Evolutionary conservation across 2,113 vertebrate genomes (phyloP).

Genomic region (Daubentonia madagascariensis): DNA sequence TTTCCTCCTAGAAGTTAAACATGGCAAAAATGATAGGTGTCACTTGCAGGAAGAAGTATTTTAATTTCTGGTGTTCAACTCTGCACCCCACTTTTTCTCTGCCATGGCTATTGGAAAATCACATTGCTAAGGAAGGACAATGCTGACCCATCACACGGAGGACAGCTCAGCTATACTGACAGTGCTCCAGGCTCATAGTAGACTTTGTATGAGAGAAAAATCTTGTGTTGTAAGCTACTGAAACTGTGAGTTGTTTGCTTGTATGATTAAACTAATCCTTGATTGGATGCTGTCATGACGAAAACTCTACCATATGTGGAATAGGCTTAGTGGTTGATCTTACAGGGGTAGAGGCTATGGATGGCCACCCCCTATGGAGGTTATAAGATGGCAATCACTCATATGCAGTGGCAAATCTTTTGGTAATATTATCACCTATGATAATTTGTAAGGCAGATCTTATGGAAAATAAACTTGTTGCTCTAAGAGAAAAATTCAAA

Average conservation of each 20-base stretch:
- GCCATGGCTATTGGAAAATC: neutral
- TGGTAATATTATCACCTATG: neutral
- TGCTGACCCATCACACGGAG: fast-evolving
- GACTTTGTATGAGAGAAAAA: neutral
- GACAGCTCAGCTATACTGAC: no score
- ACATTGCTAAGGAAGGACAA: neutral
- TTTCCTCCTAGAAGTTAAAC: neutral
- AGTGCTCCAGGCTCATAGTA: neutral
- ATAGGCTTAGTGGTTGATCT: neutral
- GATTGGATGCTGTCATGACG: neutral
- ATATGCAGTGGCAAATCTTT: neutral
- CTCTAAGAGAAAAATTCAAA: neutral
- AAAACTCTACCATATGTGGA: neutral
- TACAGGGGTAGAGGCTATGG: fast-evolving
- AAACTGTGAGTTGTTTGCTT: neutral
- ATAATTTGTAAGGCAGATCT: neutral
- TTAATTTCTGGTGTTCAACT: neutral
- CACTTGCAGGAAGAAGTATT: neutral
- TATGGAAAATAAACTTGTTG: neutral
- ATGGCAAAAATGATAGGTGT: neutral
- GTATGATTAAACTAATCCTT: neutral
- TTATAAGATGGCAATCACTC: neutral
- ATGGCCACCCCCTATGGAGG: neutral
- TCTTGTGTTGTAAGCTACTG: neutral
- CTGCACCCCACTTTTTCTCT: neutral